Percentiles rank a stretch among this genome's conserved stretches.
These are phyloP conservation scores for Platerodrilus igneus DNA, from an alignment of 2,888 invertebrate genomes.

Conservation along the genomic window DNA sequence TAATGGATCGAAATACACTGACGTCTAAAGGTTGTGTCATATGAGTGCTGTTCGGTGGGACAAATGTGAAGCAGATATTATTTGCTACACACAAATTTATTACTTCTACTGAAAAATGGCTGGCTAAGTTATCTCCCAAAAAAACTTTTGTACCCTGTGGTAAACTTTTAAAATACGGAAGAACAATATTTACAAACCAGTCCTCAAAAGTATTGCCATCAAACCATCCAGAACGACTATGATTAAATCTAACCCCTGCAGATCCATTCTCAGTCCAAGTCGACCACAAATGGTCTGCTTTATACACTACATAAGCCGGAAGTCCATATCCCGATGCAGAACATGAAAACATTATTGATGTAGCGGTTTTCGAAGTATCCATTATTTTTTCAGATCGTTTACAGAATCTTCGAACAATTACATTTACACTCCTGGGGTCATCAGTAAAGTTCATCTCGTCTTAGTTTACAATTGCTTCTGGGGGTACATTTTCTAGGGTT, in stretches of 20 bases:
- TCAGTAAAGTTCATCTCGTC: too few relatives aligned
- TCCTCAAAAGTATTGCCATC: conserved; percentile 7
- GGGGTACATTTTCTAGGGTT: not conserved
- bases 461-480: too few relatives aligned
- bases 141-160: conserved; percentile 29
- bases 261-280: conserved; percentile 11
- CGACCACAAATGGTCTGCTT: conserved; percentile 8
- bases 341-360: too few relatives aligned
- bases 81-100: conserved; percentile 32
- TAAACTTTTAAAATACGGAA: conserved; percentile 33
- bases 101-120: conserved; percentile 24
- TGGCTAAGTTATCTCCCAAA: conserved; percentile 38
- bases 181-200: conserved; percentile 7
- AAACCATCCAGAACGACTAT: conserved; percentile 7
- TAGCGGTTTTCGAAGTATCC: too few relatives aligned
- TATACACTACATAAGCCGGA: conserved; percentile 8
- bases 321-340: not conserved
- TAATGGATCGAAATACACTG: conserved; percentile 32
- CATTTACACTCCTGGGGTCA: too few relatives aligned
- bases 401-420: too few relatives aligned
- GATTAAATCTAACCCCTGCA: conserved; percentile 1
- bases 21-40: conserved; percentile 36
- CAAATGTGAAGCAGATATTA: conserved; percentile 36
- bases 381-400: too few relatives aligned
- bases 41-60: conserved; percentile 36